Percentiles rank a stretch among this genome's conserved stretches.
These are phyloP conservation scores for Epinephelus awoara DNA, from an alignment of 2,797 vertebrate species.

Conservation along the genomic window DNA sequence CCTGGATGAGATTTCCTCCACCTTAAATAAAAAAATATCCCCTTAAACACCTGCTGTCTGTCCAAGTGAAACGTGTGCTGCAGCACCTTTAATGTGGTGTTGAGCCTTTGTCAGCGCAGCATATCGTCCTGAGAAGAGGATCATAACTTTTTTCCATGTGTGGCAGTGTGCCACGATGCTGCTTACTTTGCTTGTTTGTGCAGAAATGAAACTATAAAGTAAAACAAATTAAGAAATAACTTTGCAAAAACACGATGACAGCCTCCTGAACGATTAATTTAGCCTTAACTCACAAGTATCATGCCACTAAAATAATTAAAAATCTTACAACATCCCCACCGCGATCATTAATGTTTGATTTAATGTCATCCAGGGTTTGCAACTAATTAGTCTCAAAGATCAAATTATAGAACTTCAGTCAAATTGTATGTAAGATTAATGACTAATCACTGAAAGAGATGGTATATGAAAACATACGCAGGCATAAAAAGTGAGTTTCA, in stretches of 20 bases:
- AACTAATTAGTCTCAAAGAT: constrained; percentile 30
- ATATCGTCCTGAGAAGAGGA: neutral
- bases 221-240: neutral
- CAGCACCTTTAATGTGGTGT: neutral
- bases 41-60: neutral
- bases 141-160: neutral
- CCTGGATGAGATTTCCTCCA: neutral
- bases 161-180: neutral
- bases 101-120: neutral
- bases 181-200: neutral
- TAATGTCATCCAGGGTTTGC: constrained; percentile 29
- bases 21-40: neutral
- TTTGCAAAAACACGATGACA: neutral
- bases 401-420: constrained; percentile 41
- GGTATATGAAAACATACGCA: constrained; percentile 11
- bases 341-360: constrained; percentile 55
- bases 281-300: constrained; percentile 8
- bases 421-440: constrained; percentile 15
- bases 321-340: constrained; percentile 8
- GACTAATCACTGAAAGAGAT: neutral
- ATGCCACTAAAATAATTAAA: constrained; percentile 11
- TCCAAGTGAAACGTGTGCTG: neutral
- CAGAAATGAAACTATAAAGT: constrained; percentile 8
- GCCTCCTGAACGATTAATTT: constrained; percentile 10
- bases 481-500: neutral